Base-by-base conservation (phyloP, 2,888 invertebrate species). In the Melangyna quadrimaculata region DNA sequence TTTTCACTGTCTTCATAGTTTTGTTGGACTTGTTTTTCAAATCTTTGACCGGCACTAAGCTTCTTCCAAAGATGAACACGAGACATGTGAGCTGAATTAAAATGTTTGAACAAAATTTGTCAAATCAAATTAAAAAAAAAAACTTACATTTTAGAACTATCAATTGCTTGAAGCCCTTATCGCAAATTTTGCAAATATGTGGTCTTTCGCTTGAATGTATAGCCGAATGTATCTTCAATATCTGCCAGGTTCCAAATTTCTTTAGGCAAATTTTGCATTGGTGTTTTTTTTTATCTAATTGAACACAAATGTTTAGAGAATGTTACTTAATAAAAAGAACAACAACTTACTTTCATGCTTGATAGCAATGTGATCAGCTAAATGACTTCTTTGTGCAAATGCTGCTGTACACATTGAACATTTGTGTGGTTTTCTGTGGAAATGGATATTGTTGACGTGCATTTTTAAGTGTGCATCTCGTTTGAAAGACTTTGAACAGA, bases 391-490 rank as follows among this genome's bases (percentile, higher is more conserved):
- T 65, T 84, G 84, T 3, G 61, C 29, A 59, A 79, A 84, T 0
- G 75, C 75, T 32, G 75, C 75, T 32, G 48, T 72, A 8, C 84
- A 84, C 1, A 61, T 37, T 10, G 22, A 0, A 19, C 84, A 84
- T 27, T 75, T 80, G 3, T 72, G 59, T 4, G 84, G 84, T 24
- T 75, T 84, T 8, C 43, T 79, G 7, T 84, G 43, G 0, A 79
- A 55, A 45, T 84, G 84, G 7, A 84, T 24, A 2, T 71, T 48
- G 32, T 75, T 40, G 0, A 74, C 14, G 8, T 84, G 84, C 19
- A 79, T 40, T 43, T 75, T 84, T 10, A 84, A 35, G 61, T 84
- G 84, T 8, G 80, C 59, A 0, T 84, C 84, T 0, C 84, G 40
- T 27, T 84, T 84, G 24, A 72, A 84, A 5, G 67, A 27, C 12